A percentile compares a stretch with the other conserved stretches of the same genome.
phyloP scores from a whole-genome alignment of 2,888 invertebrate species.

The Pteria penguin region DNA sequence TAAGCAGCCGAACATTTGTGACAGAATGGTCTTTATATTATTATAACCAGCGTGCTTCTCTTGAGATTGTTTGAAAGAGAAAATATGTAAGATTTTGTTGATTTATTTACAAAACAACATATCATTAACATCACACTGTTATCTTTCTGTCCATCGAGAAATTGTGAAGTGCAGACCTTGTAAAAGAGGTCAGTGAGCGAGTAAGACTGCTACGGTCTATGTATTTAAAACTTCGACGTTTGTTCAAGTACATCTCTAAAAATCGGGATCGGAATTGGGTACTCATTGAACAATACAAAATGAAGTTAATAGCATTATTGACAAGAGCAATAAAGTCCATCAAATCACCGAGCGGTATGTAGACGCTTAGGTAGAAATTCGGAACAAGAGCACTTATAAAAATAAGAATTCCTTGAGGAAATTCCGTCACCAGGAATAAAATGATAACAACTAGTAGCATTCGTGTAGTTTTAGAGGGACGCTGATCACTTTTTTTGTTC shows the following conservation, averaged over 20 bases:
- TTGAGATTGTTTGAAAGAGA: too few relatives aligned
- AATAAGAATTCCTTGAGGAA: constrained; percentile 89
- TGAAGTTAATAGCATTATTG: constrained; percentile 95
- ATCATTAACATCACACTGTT: too few relatives aligned
- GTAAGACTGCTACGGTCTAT: constrained; percentile 52
- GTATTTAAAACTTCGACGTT: constrained; percentile 51
- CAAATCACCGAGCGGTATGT: constrained; percentile 85
- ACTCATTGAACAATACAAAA: constrained; percentile 95
- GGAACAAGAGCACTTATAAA: constrained; percentile 87
- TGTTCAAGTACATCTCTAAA: constrained; percentile 67
- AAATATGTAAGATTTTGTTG: too few relatives aligned
- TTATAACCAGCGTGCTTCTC: too few relatives aligned
- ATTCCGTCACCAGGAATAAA: constrained; percentile 92
- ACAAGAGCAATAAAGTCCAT: constrained; percentile 94
- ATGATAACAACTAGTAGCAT: constrained; percentile 93
- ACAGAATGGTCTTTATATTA: too few relatives aligned
- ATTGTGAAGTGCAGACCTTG: constrained; percentile 47
- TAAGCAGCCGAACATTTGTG: too few relatives aligned
- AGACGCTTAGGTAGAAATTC: constrained; percentile 84
- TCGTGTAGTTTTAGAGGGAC: constrained; percentile 87
- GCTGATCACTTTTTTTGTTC: constrained; percentile 49
- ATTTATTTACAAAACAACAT: too few relatives aligned
- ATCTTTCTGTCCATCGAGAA: background rate
- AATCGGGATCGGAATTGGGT: constrained; percentile 86
- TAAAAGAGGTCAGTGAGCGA: constrained; percentile 52